These are phyloP conservation scores for Cichlasoma orientale DNA, from an alignment of 2,797 vertebrate species.

Conservation along the genomic window DNA sequence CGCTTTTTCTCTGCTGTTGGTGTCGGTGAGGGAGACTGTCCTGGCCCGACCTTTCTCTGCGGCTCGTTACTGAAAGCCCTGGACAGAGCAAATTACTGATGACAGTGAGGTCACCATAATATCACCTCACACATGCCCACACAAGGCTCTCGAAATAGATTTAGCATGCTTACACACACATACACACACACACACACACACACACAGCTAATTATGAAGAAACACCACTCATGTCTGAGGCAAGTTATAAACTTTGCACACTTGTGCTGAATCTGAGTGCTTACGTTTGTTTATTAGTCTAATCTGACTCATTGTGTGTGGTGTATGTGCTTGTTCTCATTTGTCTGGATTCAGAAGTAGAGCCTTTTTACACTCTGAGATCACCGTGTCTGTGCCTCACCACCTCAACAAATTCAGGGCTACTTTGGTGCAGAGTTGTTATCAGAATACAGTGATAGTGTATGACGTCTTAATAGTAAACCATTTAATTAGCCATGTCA, in stretches of 20 bases:
- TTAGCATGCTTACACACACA: conserved; percentile 3
- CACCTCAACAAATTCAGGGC: background rate
- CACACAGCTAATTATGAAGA: background rate
- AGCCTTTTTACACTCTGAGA: conserved; percentile 48
- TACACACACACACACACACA: background rate
- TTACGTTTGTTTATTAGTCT: conserved; percentile 38
- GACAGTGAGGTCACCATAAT: conserved; percentile 33
- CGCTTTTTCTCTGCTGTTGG: background rate
- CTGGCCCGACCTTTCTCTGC: conserved; percentile 24
- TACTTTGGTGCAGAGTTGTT: background rate
- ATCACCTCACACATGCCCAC: conserved; percentile 29
- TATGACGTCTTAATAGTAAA: background rate
- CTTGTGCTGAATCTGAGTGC: conserved; percentile 28
- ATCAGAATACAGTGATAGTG: background rate
- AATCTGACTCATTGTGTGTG: conserved; percentile 25
- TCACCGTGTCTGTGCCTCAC: conserved; percentile 32
- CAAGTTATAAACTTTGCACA: conserved; percentile 22
- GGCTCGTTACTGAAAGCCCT: conserved; percentile 35
- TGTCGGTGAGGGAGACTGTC: background rate
- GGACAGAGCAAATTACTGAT: conserved; percentile 34
- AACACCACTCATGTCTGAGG: conserved; percentile 27
- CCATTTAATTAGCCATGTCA: background rate
- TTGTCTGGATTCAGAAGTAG: conserved; percentile 29
- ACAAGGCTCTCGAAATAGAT: conserved; percentile 15
- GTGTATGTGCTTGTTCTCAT: conserved; percentile 24